Percentiles rank a stretch among this genome's conserved stretches.
These are phyloP conservation scores for Solenodon paradoxus DNA, from an alignment of 2,113 vertebrate genomes.

Conservation along the genomic window DNA sequence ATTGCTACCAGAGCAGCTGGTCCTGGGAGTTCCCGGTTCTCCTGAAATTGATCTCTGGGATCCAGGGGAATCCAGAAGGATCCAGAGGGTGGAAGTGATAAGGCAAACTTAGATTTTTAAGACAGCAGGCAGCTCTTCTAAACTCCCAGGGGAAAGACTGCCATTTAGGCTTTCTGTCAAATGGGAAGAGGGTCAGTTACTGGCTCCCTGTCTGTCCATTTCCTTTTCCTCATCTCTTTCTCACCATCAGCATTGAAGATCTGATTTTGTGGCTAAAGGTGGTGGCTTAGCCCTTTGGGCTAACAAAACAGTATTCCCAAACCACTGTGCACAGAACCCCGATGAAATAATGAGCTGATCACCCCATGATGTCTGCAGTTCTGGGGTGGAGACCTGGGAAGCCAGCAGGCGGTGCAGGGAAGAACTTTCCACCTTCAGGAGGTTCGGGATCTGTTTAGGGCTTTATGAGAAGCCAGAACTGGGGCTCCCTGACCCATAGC, in stretches of 20 bases:
- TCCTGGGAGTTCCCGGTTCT: background rate
- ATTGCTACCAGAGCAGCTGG: background rate
- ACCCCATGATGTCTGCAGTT: accelerated
- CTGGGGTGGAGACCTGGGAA: accelerated
- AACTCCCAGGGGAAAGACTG: background rate
- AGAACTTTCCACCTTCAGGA: background rate
- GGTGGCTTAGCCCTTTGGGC: background rate
- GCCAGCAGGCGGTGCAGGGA: background rate
- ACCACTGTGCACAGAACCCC: background rate
- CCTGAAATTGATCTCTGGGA: background rate
- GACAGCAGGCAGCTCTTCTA: background rate
- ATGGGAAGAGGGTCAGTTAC: background rate
- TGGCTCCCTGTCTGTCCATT: background rate
- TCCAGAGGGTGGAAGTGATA: background rate
- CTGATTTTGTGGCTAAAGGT: background rate
- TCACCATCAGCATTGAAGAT: background rate
- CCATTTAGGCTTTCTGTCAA: background rate
- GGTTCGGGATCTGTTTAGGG: background rate
- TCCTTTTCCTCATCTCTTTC: background rate
- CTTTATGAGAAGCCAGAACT: background rate
- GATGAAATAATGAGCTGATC: background rate
- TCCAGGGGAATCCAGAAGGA: too few relatives aligned
- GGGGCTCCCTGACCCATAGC: accelerated
- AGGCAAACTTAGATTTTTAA: background rate
- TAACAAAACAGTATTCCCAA: background rate